phyloP scores from a whole-genome alignment of 2,797 vertebrate species.

The Sebastes alutus region DNA sequence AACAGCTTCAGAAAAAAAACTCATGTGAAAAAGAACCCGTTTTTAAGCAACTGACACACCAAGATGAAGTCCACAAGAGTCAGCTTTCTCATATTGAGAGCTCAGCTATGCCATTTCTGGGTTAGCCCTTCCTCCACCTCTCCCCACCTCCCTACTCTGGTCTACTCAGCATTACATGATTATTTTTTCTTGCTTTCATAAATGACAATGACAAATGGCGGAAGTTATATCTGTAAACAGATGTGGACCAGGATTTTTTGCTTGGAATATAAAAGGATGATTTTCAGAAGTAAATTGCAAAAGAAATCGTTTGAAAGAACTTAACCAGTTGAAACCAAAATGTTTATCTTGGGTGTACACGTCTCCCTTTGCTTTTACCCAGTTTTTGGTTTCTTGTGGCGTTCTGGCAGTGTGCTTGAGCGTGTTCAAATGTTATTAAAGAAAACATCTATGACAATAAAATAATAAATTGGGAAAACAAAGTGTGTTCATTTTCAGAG shows the following conservation, averaged over 20 bases:
- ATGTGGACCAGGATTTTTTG: constrained; percentile 91
- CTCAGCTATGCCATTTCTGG: constrained; percentile 96
- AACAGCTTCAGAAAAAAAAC: constrained; percentile 81
- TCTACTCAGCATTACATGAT: constrained; percentile 61
- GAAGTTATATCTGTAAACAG: constrained; percentile 87
- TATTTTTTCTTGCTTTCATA: constrained; percentile 78
- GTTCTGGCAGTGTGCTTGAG: constrained; percentile 86
- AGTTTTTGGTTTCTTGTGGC: constrained; percentile 77
- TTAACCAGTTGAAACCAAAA: constrained; percentile 79
- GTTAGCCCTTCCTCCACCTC: constrained; percentile 82
- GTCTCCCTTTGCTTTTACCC: constrained; percentile 76
- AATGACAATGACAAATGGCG: constrained; percentile 87
- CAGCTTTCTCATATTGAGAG: constrained; percentile 99
- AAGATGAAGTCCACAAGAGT: constrained; percentile 91
- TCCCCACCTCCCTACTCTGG: constrained; percentile 51
- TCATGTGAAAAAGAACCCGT: constrained; percentile 71
- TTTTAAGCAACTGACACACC: constrained; percentile 83
- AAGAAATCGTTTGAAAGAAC: constrained; percentile 83
- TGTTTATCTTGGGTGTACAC: constrained; percentile 74
- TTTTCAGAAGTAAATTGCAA: constrained; percentile 80
- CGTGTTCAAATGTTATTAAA: constrained; percentile 93
- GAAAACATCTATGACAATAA: constrained; percentile 97
- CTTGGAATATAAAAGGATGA: constrained; percentile 83
- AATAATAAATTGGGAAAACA: constrained; percentile 90
- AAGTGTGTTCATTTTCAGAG: constrained; percentile 36